Base-by-base conservation (phyloP, 2,797 vertebrate genomes). In the Platyrinchus mystaceus region DNA sequence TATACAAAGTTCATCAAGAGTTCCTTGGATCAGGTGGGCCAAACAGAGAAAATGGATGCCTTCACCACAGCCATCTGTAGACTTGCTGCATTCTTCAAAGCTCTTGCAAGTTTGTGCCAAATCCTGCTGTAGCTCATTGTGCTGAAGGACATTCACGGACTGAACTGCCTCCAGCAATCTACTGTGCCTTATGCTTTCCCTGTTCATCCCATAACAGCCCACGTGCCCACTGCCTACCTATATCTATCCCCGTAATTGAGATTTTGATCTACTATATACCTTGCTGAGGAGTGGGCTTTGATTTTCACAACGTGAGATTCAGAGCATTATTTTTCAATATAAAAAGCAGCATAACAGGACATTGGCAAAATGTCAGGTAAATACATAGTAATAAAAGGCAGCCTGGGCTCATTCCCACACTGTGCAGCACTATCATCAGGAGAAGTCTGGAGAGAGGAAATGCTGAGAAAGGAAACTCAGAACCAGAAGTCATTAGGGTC, bases 401-500 rank as follows among this genome's bases (percentile, higher is more conserved):
- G 70, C 14, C 52, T 56, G 56, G 50, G 62, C 46, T 84, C 73
- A 55, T 88, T 95, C 67, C 73, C 87, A 91, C 80, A 81, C 20
- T 27, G 27, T 47, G 36, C 30, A 58, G 58, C 62, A 73, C 71
- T 88, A 86, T 78, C 62, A 62, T 68, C 76, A 78, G 46, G 37
- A 71, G 79, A 86, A 68, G 63, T 69, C 69, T 78, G 39, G 21
- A 43, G 53, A 89, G 67, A 88, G 62, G 89, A 90, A 96, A 73
- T 0, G 0, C n/a, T 66, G 82, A 88, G 85, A 95, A 94, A 90
- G 76, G 83, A 91, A 93, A 88, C 53, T 85, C 58, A 24, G 82
- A 84, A 94, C 22, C 62, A 94, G 73, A 94, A 93, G 66, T 93
- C 83, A 90, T 94, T 91, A 86, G 1, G 3, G 66, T 68, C 88